These are phyloP conservation scores for Helleia helle DNA, from an alignment of 2,888 invertebrate species.

Conservation along the genomic window DNA sequence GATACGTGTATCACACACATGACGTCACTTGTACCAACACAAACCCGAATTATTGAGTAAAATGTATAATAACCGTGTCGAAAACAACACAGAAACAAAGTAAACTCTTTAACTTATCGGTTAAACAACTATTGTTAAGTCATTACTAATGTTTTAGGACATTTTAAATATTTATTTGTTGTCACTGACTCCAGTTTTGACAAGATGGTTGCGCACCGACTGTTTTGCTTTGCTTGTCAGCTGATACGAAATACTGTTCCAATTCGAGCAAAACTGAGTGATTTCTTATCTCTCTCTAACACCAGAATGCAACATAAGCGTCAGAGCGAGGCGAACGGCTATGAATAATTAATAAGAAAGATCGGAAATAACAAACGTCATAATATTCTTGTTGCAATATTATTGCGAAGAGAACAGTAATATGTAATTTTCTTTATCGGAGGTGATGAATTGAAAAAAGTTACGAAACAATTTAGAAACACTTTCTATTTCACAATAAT, in stretches of 20 bases:
- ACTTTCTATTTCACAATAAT: conserved; percentile 62
- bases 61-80: conserved; percentile 54
- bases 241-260: conserved; percentile 67
- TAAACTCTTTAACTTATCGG: conserved; percentile 58
- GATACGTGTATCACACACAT: conserved; percentile 74
- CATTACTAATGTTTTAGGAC: conserved; percentile 64
- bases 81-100: conserved; percentile 56
- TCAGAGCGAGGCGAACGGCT: conserved; percentile 35
- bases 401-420: conserved; percentile 51
- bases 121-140: conserved; percentile 56
- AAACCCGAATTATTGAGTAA: conserved; percentile 69
- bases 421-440: conserved; percentile 34
- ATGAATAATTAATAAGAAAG: conserved; percentile 39
- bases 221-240: conserved; percentile 76
- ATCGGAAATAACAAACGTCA: conserved; percentile 56
- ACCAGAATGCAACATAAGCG: neutral
- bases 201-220: conserved; percentile 76
- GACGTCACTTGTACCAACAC: conserved; percentile 74
- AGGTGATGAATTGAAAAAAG: conserved; percentile 56
- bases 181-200: conserved; percentile 71
- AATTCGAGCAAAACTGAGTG: conserved; percentile 37
- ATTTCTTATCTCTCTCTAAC: conserved; percentile 33
- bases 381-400: conserved; percentile 61
- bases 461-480: conserved; percentile 30
- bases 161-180: conserved; percentile 73